phyloP scores from a whole-genome alignment of 2,113 vertebrate genomes.

The Tylochromis polylepis region DNA sequence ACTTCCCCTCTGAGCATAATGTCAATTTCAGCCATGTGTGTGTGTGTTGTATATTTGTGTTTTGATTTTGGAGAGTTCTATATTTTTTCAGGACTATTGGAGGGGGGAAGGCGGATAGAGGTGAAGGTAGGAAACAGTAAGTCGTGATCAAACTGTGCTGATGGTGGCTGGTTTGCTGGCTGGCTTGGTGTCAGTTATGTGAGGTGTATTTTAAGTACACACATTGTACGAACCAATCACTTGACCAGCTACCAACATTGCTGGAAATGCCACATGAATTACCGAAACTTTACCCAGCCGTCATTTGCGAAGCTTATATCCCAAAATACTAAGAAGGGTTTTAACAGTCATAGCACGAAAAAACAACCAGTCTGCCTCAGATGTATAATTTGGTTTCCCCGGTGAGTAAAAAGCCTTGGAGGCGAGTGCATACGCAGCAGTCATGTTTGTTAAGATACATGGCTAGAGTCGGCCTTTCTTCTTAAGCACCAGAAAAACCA shows the following conservation, averaged over 20 bases:
- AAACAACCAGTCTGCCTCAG: constrained; percentile 60
- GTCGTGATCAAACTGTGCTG: neutral
- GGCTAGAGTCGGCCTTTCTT: constrained; percentile 48
- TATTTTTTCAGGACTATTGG: neutral
- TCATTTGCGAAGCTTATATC: neutral
- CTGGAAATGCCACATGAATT: neutral
- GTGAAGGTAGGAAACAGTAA: neutral
- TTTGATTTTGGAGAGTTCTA: constrained; percentile 11
- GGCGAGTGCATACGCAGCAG: constrained; percentile 68
- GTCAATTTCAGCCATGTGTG: constrained; percentile 33
- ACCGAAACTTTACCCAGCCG: constrained; percentile 9
- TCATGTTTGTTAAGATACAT: constrained; percentile 72
- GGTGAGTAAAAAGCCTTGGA: constrained; percentile 66
- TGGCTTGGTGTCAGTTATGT: neutral
- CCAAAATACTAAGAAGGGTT: constrained; percentile 43
- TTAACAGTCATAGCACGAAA: constrained; percentile 58
- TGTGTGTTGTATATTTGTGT: constrained; percentile 10
- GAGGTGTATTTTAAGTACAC: neutral
- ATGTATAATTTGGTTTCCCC: constrained; percentile 72
- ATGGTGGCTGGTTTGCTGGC: neutral
- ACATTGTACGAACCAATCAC: neutral
- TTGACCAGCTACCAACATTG: neutral
- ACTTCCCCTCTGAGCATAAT: constrained; percentile 38
- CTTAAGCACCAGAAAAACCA: constrained; percentile 55
- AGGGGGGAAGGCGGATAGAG: neutral